phyloP scores from a whole-genome alignment of 2,113 vertebrate species.

The Tachysurus vachellii region DNA sequence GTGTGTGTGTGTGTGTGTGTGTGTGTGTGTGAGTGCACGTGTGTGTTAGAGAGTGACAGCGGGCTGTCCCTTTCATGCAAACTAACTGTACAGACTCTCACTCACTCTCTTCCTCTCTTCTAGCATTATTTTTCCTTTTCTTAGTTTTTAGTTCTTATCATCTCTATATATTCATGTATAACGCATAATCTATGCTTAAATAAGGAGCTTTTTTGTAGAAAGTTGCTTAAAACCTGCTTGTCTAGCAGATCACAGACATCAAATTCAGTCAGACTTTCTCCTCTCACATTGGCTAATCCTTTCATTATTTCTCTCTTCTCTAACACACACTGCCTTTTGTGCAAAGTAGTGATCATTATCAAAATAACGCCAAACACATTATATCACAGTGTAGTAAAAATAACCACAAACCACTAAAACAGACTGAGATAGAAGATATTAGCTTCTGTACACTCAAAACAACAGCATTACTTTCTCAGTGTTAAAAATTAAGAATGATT shows the following conservation, averaged over 20 bases:
- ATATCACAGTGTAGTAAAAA: not conserved
- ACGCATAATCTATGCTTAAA: not conserved
- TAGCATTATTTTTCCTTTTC: not conserved
- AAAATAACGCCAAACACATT: conserved; percentile 1
- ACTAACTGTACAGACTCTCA: conserved; percentile 18
- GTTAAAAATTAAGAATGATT: not conserved
- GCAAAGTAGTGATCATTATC: conserved; percentile 16
- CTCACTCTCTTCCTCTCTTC: conserved; percentile 10
- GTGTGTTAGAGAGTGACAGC: conserved; percentile 42
- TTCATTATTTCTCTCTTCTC: conserved; percentile 13
- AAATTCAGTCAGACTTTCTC: conserved; percentile 22
- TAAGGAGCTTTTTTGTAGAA: not conserved
- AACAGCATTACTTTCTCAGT: not conserved
- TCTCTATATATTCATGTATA: not conserved
- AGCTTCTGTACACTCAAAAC: not conserved
- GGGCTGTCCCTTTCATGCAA: conserved; percentile 52
- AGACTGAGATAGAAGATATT: not conserved
- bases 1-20: conserved; percentile 36
- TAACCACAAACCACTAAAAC: conserved; percentile 35
- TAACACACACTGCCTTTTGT: not conserved
- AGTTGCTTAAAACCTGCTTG: not conserved
- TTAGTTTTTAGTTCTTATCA: not conserved
- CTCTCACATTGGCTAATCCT: conserved; percentile 29
- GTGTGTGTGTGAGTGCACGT: conserved; percentile 32
- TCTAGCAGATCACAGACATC: not conserved